phyloP scores from a whole-genome alignment of 2,888 invertebrate species.

The Cheilosia vernalis region DNA sequence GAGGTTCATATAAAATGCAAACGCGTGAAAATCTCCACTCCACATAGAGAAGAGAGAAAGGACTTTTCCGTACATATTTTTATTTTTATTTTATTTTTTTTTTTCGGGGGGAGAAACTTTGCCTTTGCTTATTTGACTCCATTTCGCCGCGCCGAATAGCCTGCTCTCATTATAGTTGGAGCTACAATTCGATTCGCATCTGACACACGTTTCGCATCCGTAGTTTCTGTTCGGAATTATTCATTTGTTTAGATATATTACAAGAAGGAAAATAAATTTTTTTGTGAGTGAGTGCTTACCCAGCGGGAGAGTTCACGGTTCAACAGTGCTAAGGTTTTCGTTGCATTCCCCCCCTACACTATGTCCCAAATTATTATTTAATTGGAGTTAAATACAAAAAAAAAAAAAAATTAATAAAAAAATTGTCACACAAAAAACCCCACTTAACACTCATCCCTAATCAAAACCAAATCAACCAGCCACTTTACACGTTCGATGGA shows the following conservation, averaged over 20 bases:
- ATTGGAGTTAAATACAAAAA: constrained; percentile 17
- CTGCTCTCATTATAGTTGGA: constrained; percentile 74
- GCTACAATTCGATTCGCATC: constrained; percentile 75
- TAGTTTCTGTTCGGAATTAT: constrained; percentile 52
- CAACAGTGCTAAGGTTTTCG: constrained; percentile 4
- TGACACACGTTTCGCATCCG: constrained; percentile 53
- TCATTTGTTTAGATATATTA: constrained; percentile 24
- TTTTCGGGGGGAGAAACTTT: constrained; percentile 47
- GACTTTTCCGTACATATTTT: constrained; percentile 50
- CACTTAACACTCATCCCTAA: constrained; percentile 24
- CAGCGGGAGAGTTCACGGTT: not conserved
- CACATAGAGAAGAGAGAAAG: constrained; percentile 59
- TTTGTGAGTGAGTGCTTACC: constrained; percentile 16
- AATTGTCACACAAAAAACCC: not conserved
- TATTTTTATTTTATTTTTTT: constrained; percentile 14
- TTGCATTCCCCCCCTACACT: not conserved
- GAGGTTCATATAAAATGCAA: constrained; percentile 41
- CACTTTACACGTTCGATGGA: constrained; percentile 27
- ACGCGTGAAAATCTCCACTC: constrained; percentile 71
- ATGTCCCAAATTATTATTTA: constrained; percentile 14
- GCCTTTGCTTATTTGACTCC: constrained; percentile 63
- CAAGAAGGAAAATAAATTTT: constrained; percentile 5
- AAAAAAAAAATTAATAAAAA: constrained; percentile 6
- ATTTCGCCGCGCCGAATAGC: constrained; percentile 66
- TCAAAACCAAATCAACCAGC: constrained; percentile 20